Conservation (phyloP, 1,140 invertebrate genomes). For the Augochlora pura region DNA sequence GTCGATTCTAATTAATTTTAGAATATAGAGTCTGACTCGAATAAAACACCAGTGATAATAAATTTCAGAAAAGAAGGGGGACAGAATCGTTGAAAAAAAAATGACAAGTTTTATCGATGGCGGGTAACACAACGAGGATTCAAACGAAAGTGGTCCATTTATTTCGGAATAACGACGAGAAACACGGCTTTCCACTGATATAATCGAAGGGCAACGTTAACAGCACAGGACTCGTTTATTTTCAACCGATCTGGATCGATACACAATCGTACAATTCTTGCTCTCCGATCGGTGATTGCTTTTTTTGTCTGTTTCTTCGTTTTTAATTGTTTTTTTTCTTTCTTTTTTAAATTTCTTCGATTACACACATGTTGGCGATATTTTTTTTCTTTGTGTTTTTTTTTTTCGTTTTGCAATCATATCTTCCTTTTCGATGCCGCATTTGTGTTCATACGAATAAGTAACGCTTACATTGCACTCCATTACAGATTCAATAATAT, state of each 20-base stretch:
- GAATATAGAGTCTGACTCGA: too few species aligned
- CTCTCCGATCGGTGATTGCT: conserved; percentile 15
- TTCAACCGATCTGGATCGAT: conserved; percentile 32
- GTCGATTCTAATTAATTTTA: too few species aligned
- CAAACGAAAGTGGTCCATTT: neutral
- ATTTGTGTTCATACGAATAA: conserved; percentile 70
- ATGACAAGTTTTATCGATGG: neutral
- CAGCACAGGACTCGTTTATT: conserved; percentile 41
- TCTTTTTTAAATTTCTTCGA: conserved; percentile 31
- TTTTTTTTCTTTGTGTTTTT: conserved; percentile 31
- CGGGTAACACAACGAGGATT: neutral
- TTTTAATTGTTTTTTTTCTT: conserved; percentile 7
- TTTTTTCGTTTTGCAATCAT: too few species aligned
- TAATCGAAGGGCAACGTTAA: conserved; percentile 19
- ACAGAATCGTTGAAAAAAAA: too few species aligned
- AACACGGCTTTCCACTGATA: conserved; percentile 22
- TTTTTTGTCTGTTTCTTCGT: neutral
- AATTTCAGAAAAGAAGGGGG: too few species aligned
- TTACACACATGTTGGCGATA: conserved; percentile 31
- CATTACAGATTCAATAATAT: conserved; percentile 77
- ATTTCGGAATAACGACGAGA: conserved; percentile 7
- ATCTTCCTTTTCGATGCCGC: neutral
- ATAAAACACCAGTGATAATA: too few species aligned
- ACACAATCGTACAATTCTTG: conserved; percentile 34
- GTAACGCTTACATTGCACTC: conserved; percentile 77